phyloP scores from a whole-genome alignment of 2,888 invertebrate genomes.

The Macrophya alboannulata region DNA sequence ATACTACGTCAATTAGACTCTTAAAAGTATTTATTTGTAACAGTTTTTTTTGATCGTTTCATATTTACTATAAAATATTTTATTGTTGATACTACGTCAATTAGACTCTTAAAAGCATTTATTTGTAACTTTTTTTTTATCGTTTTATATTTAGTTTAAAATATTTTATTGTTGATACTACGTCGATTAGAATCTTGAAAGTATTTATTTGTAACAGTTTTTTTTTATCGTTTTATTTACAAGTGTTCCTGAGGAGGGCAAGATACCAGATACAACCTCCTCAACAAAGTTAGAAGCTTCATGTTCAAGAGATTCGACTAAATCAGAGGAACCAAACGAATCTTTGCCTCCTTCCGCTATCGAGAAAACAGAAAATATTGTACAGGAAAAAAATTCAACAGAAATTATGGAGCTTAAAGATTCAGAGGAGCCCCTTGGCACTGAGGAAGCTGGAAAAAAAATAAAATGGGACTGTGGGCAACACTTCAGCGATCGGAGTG shows the following conservation, averaged over 20 bases:
- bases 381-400: neutral
- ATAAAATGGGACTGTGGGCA: slow-evolving; percentile 66
- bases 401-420: neutral
- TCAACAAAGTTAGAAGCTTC: neutral
- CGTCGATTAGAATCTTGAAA: neutral
- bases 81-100: neutral
- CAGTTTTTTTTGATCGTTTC: neutral
- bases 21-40: neutral
- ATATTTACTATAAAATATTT: too few species aligned
- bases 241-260: slow-evolving; percentile 30
- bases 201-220: neutral
- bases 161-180: neutral
- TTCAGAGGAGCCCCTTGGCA: slow-evolving; percentile 14
- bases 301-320: neutral
- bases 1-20: neutral
- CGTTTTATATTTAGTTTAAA: too few species aligned
- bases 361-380: neutral
- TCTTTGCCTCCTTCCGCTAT: neutral
- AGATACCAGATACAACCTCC: neutral
- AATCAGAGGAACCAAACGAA: neutral
- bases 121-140: neutral
- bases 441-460: slow-evolving; percentile 64
- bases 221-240: neutral
- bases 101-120: neutral
- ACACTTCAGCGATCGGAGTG: slow-evolving; percentile 64